Base-by-base conservation (phyloP, 2,113 vertebrate genomes). In the Chroicocephalus ridibundus region DNA sequence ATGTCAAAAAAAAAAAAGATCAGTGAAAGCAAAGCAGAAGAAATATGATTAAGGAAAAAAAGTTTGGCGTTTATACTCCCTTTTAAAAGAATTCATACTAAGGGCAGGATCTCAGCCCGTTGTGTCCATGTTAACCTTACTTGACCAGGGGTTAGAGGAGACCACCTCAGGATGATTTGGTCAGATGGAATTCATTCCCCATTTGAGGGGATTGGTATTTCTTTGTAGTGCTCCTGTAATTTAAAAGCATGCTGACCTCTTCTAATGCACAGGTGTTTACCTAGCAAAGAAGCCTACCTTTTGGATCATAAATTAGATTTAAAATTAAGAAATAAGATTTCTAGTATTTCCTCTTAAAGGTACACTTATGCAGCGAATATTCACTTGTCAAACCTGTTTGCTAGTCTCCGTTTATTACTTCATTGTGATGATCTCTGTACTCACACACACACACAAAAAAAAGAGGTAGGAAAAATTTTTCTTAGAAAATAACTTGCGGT, bases 401-500 rank as follows among this genome's bases (percentile, higher is more conserved):
- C 69, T 81, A 26, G 15, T 44, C 51, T 88, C 84, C 61, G 40
- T 96, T 92, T 94, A 61, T 92, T 81, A 38, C 58, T 74, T 70
- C 16, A 2, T 38, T 70, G 31, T 38, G 72, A 77, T 91, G 88
- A 92, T 93, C 64, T 86, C 85, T 83, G 31, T 58, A 60, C 24
- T 82, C 68, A 62, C 51, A 34, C 1, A 38, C 38, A 38, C 1
- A 7, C 15, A 14, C 0, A 84, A 49, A 88, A 88, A 96, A 89
- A 88, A n/a, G 69, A 79, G 68, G 58, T 61, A 71, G 88, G 40
- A 89, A 90, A 80, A 71, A 16, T 31, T 86, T 92, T 91, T 55
- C 60, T 91, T 80, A 78, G 87, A 90, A 97, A 97, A 97, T 95
- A 96, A 97, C 96, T 98, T 96, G 89, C 9, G 1, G 88, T 94